phyloP scores from a whole-genome alignment of 2,888 invertebrate genomes.

The Leptopilina drosophilae region DNA sequence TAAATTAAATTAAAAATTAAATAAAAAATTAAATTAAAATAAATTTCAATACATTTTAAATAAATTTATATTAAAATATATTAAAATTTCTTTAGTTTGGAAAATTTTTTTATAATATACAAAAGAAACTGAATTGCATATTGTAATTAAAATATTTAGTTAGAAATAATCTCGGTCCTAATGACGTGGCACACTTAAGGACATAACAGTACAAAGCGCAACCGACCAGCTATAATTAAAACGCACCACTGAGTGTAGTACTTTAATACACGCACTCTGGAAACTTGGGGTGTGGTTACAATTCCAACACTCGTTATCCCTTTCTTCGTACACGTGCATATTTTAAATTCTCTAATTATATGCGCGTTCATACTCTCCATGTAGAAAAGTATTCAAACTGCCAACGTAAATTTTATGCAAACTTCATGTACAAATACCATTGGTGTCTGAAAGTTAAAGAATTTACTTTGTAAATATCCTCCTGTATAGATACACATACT shows the following conservation, averaged over 20 bases:
- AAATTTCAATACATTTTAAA: no score
- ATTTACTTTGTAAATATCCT: conserved; percentile 2
- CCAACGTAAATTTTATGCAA: conserved; percentile 15
- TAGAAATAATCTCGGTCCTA: conserved; percentile 68
- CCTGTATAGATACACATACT: no score
- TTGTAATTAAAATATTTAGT: conserved; percentile 72
- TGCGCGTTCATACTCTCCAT: conserved; percentile 5
- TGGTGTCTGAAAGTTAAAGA: conserved; percentile 3
- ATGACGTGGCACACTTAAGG: conserved; percentile 62
- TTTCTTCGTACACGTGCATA: conserved; percentile 55
- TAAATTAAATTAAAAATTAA: no score
- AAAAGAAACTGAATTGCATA: neutral
- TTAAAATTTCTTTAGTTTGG: neutral
- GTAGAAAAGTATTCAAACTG: conserved; percentile 15
- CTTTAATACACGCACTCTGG: conserved; percentile 58
- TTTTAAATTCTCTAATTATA: conserved; percentile 55
- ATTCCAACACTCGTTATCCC: conserved; percentile 47
- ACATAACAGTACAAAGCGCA: conserved; percentile 48
- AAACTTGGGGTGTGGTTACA: conserved; percentile 57
- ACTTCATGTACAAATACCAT: neutral
- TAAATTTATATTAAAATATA: no score
- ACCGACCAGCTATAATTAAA: conserved; percentile 67
- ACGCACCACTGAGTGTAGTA: conserved; percentile 60
- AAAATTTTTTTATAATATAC: neutral
- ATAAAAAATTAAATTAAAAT: no score